phyloP scores from a whole-genome alignment of 2,113 vertebrate genomes.

The Fukomys damarensis region DNA sequence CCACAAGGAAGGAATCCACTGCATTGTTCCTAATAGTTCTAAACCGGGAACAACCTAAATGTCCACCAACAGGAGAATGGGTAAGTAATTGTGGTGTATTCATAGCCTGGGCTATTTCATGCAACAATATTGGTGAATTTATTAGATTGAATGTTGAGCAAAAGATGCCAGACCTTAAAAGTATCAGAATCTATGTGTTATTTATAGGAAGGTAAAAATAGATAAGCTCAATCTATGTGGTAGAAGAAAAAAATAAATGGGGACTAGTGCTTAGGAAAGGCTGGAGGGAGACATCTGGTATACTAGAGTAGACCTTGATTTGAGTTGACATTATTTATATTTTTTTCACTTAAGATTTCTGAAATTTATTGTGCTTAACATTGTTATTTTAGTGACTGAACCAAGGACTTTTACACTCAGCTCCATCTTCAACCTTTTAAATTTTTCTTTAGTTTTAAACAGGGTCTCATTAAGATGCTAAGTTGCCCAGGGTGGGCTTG shows the following conservation, averaged over 20 bases:
- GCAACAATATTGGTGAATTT: not conserved
- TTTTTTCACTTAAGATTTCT: too few species aligned
- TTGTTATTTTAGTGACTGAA: not conserved
- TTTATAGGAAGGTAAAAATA: not conserved
- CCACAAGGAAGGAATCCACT: not conserved
- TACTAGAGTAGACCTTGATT: not conserved
- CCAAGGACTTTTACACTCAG: not conserved
- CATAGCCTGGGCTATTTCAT: not conserved
- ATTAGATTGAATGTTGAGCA: not conserved
- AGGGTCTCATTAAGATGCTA: not conserved
- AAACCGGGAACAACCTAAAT: not conserved
- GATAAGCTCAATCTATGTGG: not conserved
- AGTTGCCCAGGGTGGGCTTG: not conserved
- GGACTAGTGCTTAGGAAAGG: not conserved
- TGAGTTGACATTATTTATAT: not conserved
- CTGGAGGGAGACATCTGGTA: not conserved
- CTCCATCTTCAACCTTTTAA: not conserved
- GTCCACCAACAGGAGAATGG: not conserved
- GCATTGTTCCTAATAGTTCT: not conserved
- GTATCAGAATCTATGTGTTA: not conserved
- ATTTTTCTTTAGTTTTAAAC: not conserved
- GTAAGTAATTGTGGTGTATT: not conserved
- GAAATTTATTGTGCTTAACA: not conserved
- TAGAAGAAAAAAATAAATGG: not conserved
- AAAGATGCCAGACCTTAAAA: not conserved